Conservation (phyloP, 2,113 vertebrate species). For the Sclerurus mexicanus region DNA sequence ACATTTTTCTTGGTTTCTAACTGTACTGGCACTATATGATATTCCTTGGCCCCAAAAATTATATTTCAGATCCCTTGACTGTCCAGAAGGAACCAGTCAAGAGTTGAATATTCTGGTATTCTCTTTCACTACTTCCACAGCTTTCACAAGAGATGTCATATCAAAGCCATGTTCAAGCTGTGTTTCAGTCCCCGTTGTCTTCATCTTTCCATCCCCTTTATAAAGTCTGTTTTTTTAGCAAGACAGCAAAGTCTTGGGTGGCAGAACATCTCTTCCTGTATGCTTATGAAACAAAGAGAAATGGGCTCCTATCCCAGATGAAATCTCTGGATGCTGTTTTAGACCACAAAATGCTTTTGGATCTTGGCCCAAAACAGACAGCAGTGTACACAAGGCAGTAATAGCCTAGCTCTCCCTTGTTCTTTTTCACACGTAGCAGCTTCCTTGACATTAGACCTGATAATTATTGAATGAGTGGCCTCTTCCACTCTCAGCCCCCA, state of each 20-base stretch:
- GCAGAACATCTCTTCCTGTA: background rate
- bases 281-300: background rate
- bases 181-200: background rate
- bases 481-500: background rate
- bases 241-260: background rate
- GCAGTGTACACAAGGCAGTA: background rate
- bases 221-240: background rate
- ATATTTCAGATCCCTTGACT: background rate
- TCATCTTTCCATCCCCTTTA: background rate
- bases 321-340: conserved; percentile 14
- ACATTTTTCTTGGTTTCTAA: background rate
- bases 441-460: conserved; percentile 23
- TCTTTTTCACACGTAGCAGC: background rate
- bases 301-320: background rate
- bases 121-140: background rate
- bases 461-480: conserved; percentile 24
- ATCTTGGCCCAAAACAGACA: conserved; percentile 15
- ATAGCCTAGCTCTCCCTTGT: background rate
- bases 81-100: background rate
- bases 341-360: conserved; percentile 10
- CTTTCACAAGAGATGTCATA: background rate
- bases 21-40: background rate
- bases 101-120: background rate
- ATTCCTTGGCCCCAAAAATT: background rate
- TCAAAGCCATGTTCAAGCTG: background rate